Evolutionary conservation across 2,113 vertebrate genomes (phyloP).

Genomic region (Gallinago media): DNA sequence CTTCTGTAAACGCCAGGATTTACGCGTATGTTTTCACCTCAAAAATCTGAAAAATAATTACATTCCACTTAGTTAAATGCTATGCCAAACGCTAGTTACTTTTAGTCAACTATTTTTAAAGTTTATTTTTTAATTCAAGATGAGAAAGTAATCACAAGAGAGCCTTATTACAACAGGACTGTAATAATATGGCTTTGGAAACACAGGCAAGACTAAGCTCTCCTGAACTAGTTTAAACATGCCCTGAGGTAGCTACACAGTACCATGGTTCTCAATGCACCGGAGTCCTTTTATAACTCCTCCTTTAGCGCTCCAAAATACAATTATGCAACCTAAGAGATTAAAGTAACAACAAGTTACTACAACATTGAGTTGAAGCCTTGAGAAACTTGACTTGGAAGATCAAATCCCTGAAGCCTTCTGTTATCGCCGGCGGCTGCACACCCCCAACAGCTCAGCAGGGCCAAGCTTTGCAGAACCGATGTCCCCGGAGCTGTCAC

Average conservation of each 20-base stretch:
- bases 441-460: not conserved
- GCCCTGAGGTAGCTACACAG: not conserved
- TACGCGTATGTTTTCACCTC: conserved; percentile 14
- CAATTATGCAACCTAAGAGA: not conserved
- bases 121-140: not conserved
- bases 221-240: conserved; percentile 41
- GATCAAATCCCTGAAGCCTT: not conserved
- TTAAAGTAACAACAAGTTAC: not conserved
- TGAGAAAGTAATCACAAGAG: not conserved
- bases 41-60: conserved; percentile 11
- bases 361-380: not conserved
- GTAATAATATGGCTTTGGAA: not conserved
- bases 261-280: not conserved
- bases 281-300: not conserved
- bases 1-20: conserved; percentile 78
- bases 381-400: not conserved
- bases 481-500: not conserved
- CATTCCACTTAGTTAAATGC: not conserved
- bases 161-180: not conserved
- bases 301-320: not conserved
- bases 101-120: not conserved
- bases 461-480: not conserved
- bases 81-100: not conserved
- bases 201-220: not conserved
- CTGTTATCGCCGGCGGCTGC: rapidly evolving